Evolutionary conservation across 35 echinoderm and acorn worm genomes (phyloP).

Genomic region (Apostichopus parvimensis): DNA sequence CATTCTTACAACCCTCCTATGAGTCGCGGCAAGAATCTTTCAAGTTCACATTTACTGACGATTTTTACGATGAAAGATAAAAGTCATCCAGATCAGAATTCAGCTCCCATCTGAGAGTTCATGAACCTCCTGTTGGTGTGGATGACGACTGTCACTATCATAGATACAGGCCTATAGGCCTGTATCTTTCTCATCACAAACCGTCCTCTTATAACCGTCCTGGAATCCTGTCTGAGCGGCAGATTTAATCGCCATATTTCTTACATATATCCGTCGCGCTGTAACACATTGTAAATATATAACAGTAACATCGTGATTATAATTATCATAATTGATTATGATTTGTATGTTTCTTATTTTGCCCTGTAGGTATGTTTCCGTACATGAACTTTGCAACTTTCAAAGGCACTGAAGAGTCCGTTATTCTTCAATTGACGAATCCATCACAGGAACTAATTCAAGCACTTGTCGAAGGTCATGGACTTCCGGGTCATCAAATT

Average conservation of each 20-base stretch:
- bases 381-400: constrained; percentile 61
- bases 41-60: background rate
- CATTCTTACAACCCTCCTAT: background rate
- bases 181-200: background rate
- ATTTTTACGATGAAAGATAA: background rate
- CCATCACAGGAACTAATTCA: constrained; percentile 61
- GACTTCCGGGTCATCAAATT: constrained; percentile 63
- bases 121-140: background rate
- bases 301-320: no score
- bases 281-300: no score
- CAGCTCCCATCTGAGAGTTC: background rate
- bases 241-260: no score
- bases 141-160: background rate
- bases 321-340: no score
- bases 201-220: no score
- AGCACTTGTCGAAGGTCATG: constrained; percentile 66
- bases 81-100: background rate
- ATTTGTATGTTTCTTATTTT: no score
- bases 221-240: no score
- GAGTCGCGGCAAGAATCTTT: background rate
- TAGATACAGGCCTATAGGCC: background rate
- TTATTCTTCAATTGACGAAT: constrained; percentile 49
- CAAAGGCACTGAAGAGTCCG: constrained; percentile 31
- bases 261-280: no score
- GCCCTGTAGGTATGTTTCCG: constrained; percentile 56